Percentiles rank a stretch among this genome's conserved stretches.
phyloP scores from a whole-genome alignment of 1,140 invertebrate genomes.

The Conus ventricosus region DNA sequence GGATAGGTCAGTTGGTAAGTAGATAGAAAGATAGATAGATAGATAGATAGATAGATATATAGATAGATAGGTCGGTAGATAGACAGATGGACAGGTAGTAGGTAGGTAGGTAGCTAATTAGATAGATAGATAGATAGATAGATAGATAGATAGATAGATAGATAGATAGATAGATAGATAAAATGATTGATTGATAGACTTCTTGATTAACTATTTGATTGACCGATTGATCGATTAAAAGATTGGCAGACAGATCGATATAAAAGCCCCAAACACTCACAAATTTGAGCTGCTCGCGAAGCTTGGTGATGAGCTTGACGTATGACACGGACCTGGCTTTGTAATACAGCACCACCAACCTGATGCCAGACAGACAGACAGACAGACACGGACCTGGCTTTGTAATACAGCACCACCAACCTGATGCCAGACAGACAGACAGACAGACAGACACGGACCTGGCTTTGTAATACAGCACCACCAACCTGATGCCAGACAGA shows the following conservation, averaged over 20 bases:
- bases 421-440: background rate
- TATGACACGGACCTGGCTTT: slow-evolving; percentile 27
- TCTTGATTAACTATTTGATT: no score
- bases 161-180: background rate
- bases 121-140: background rate
- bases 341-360: slow-evolving; percentile 17
- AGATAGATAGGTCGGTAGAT: background rate
- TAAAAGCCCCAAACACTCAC: background rate
- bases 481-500: background rate
- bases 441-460: slow-evolving; percentile 15
- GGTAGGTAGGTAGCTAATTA: no score
- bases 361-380: background rate
- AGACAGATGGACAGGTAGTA: no score
- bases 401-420: slow-evolving; percentile 18
- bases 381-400: slow-evolving; percentile 23
- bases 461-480: slow-evolving; percentile 25
- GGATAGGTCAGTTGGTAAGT: background rate
- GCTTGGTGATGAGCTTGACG: slow-evolving; percentile 9
- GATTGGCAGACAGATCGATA: background rate
- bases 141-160: background rate
- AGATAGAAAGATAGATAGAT: background rate
- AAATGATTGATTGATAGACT: no score
- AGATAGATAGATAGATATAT: background rate
- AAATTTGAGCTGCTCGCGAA: slow-evolving; percentile 26
- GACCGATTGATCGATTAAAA: background rate